A percentile compares a stretch with the other conserved stretches of the same genome.
These are phyloP conservation scores for Zaprionus africanus DNA, from an alignment of 1,140 invertebrate genomes.

Conservation along the genomic window DNA sequence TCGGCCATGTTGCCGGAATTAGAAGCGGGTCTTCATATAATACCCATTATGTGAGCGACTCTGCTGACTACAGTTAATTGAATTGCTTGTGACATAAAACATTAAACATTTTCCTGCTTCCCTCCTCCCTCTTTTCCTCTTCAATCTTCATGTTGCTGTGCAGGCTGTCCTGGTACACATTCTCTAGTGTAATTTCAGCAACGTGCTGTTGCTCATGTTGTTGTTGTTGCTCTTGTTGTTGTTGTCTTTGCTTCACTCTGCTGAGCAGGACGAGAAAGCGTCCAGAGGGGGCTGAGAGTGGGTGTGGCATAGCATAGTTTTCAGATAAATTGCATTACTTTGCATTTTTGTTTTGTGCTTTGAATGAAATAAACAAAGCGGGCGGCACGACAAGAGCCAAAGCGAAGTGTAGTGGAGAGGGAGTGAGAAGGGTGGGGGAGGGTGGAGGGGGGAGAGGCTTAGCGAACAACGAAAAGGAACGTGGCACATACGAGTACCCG, in stretches of 20 bases:
- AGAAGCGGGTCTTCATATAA: slow-evolving; percentile 22
- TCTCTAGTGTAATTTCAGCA: slow-evolving; percentile 41
- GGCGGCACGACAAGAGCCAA: slow-evolving; percentile 2
- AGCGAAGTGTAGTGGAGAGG: not conserved
- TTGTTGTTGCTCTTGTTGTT: slow-evolving; percentile 7
- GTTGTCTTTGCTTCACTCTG: slow-evolving; percentile 20
- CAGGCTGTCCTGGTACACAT: slow-evolving; percentile 19
- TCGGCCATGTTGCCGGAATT: slow-evolving; percentile 2
- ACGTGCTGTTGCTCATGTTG: slow-evolving; percentile 30
- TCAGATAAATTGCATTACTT: slow-evolving; percentile 70
- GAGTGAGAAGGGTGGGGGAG: not conserved
- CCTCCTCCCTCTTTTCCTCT: not conserved
- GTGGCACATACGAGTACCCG: slow-evolving; percentile 28
- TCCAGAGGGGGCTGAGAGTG: slow-evolving; percentile 1
- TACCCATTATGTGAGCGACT: slow-evolving; percentile 28
- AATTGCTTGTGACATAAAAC: slow-evolving; percentile 54
- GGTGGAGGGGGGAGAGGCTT: not conserved
- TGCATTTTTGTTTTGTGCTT: slow-evolving; percentile 62
- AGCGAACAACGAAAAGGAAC: slow-evolving; percentile 14
- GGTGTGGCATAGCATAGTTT: slow-evolving; percentile 58
- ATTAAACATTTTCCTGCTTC: slow-evolving; percentile 38
- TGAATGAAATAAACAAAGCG: slow-evolving; percentile 59
- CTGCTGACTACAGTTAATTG: slow-evolving; percentile 49
- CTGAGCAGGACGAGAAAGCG: slow-evolving; percentile 17
- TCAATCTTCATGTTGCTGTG: not conserved